Evolutionary conservation across 2,888 invertebrate species (phyloP).

Genomic region (Pharmacophagus antenor): DNA sequence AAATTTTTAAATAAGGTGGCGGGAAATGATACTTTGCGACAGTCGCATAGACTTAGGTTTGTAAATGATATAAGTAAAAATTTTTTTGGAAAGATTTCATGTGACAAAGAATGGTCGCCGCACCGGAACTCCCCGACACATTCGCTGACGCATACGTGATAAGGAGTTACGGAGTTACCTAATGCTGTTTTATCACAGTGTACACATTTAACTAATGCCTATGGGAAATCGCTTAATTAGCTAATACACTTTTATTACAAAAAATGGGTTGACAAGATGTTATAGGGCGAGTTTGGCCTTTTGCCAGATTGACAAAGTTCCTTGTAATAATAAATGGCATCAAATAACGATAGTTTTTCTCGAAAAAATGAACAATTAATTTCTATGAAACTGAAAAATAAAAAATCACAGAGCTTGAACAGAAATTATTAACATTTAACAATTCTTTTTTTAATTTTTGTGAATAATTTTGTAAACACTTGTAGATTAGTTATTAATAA

Average conservation of each 20-base stretch:
- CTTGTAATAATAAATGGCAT: slow-evolving; percentile 11
- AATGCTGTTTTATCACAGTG: slow-evolving; percentile 29
- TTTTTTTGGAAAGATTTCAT: not conserved
- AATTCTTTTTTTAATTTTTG: no score
- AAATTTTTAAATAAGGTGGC: no score
- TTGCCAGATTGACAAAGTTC: slow-evolving; percentile 22
- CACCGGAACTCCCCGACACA: slow-evolving; percentile 23
- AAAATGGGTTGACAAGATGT: slow-evolving; percentile 6
- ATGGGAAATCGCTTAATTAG: slow-evolving; percentile 23
- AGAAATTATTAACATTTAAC: no score
- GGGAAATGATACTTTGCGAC: not conserved
- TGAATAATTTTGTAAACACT: no score
- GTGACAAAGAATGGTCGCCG: slow-evolving; percentile 9
- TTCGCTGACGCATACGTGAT: slow-evolving; percentile 26
- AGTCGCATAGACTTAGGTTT: not conserved
- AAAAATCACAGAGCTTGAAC: no score
- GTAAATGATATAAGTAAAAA: not conserved
- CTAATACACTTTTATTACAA: slow-evolving; percentile 17
- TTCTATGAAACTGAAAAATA: no score
- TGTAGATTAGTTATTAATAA: no score
- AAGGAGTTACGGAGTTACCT: slow-evolving; percentile 32
- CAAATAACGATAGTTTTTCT: not conserved
- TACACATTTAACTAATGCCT: slow-evolving; percentile 19
- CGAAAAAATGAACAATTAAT: no score
- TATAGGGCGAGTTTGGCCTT: slow-evolving; percentile 2